These are phyloP conservation scores for Pachymerium ferrugineum DNA, from an alignment of 2,888 invertebrate genomes.

Conservation along the genomic window DNA sequence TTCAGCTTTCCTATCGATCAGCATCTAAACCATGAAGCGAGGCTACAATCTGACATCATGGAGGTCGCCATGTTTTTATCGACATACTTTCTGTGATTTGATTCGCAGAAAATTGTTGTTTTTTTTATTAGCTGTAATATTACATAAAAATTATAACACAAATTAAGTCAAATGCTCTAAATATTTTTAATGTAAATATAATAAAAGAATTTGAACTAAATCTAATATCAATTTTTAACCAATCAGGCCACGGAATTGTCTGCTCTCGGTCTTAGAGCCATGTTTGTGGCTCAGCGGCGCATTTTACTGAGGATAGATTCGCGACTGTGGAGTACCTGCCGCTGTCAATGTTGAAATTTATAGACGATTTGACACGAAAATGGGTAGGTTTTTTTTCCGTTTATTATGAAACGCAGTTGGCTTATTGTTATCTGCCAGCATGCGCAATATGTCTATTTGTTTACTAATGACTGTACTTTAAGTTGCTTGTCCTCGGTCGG, in stretches of 20 bases:
- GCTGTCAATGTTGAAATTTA: not conserved
- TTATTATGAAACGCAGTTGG: not conserved
- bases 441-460: not conserved
- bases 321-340: not conserved
- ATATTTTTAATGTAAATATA: not conserved
- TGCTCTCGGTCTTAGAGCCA: not conserved
- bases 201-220: not conserved
- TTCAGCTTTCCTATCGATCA: not conserved
- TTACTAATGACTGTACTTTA: slow-evolving; percentile 15
- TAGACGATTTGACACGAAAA: not conserved
- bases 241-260: not conserved
- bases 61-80: slow-evolving; percentile 1
- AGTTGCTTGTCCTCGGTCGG: slow-evolving; percentile 19
- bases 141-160: not conserved
- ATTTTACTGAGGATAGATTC: slow-evolving; percentile 6
- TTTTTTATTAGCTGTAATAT: too few relatives aligned
- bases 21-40: not conserved
- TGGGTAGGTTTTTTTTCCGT: not conserved
- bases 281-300: slow-evolving; percentile 8
- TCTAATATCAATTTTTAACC: not conserved
- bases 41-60: not conserved
- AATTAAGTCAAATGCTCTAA: not conserved
- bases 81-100: not conserved
- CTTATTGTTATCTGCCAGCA: not conserved
- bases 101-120: not conserved